phyloP scores from a whole-genome alignment of 2,888 invertebrate genomes.

The Stenodema calcarata region DNA sequence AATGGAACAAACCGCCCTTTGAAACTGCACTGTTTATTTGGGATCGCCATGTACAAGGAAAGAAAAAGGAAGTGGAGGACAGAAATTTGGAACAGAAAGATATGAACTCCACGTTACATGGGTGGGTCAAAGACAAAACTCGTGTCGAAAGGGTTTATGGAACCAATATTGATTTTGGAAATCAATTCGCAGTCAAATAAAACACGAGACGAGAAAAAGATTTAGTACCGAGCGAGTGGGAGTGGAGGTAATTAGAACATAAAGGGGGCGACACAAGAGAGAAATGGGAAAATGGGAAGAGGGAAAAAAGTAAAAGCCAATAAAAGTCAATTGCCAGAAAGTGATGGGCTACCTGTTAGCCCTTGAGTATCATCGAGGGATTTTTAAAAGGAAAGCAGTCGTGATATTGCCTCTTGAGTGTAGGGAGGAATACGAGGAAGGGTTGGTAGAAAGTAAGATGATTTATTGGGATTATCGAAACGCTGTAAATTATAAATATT shows the following conservation, averaged over 20 bases:
- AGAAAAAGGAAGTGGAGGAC: too few species aligned
- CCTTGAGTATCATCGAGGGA: background rate
- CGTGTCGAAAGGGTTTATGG: too few species aligned
- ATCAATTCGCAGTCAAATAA: background rate
- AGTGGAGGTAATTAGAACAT: background rate
- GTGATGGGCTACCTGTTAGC: background rate
- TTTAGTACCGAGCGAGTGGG: background rate
- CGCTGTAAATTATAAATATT: too few species aligned
- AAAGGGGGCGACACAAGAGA: background rate
- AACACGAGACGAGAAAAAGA: background rate
- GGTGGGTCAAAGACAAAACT: too few species aligned
- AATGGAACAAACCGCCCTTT: too few species aligned
- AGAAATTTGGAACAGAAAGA: too few species aligned
- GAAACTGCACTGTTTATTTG: too few species aligned
- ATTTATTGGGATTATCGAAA: background rate
- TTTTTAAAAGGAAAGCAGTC: background rate
- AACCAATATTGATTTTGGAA: too few species aligned
- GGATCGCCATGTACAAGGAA: too few species aligned
- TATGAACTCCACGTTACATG: too few species aligned
- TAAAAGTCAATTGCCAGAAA: background rate
- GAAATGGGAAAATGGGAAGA: background rate
- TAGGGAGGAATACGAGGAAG: background rate
- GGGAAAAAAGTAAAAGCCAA: background rate
- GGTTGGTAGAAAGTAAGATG: background rate
- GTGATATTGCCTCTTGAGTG: background rate